Evolutionary conservation across 2,113 vertebrate genomes (phyloP), one percentile per base, ranked within the genome.

Genomic region (Azemiops feae): DNA sequence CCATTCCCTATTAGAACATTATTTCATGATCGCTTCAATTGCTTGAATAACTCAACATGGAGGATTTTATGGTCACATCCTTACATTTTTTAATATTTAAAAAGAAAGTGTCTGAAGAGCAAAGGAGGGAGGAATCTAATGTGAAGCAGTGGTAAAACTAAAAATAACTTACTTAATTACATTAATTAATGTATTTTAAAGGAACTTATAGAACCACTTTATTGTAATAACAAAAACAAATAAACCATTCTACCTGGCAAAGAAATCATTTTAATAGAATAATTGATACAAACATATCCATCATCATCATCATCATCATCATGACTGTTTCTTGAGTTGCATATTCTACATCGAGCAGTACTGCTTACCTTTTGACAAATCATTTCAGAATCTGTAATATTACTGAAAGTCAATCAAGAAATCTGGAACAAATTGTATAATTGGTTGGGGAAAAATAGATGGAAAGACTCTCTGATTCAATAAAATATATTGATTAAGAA

Each of bases 291-390:
- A 96, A 97, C 95, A 96, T 23, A 74, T 95, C 96, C 96, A 95
- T 95, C 95, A 95, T 90, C 8, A 11, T 34, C 34, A 58, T 96
- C 30, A 45, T 27, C 58, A 60, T 30, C 96, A 96, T 97, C 88
- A 25, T 57, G n/a, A 89, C 96, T 22, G 25, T 64, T 90, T 96
- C 95, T 97, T 96, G 97, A 95, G 93, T 95, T 96, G 91, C 95
- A 95, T 96, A 95, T 96, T 95, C 5, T 34, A 94, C 93, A 94
- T 92, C 88, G 94, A 96, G 95, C 95, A 94, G 81, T 43, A 95
- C 96, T 94, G 93, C 95, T 94, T 95, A 95, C 96, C 94, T 96
- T 0, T n/a, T 95, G 96, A 97, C 96, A 97, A 96, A 94, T 95
- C 95, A 97, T 96, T 96, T 95, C 93, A 96, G 95, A 96, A 94